Evolutionary conservation across 2,888 invertebrate species (phyloP).

Genomic region (Schrankia costaestrigalis): DNA sequence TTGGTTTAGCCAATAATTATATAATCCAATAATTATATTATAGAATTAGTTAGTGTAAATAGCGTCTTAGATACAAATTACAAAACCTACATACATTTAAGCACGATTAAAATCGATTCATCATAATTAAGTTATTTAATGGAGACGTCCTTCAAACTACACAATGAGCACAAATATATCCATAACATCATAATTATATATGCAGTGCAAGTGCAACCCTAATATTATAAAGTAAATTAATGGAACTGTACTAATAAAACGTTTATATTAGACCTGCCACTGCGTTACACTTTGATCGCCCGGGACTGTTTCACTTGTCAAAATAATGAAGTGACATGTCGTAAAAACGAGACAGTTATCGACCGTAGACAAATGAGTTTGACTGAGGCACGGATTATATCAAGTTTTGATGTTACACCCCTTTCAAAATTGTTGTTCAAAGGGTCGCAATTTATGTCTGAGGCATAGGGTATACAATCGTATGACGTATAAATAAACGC

Average conservation of each 20-base stretch:
- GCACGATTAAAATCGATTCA: too few species aligned
- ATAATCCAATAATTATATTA: too few species aligned
- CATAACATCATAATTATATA: too few species aligned
- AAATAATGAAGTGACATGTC: slow-evolving; percentile 60
- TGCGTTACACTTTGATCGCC: slow-evolving; percentile 32
- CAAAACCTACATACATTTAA: too few species aligned
- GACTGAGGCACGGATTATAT: slow-evolving; percentile 53
- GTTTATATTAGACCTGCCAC: slow-evolving; percentile 28
- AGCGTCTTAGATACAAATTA: too few species aligned
- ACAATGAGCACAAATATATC: too few species aligned
- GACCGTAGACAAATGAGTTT: slow-evolving; percentile 55
- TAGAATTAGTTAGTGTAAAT: too few species aligned
- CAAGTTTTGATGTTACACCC: slow-evolving; percentile 41
- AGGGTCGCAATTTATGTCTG: slow-evolving; percentile 28
- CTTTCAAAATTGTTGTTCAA: slow-evolving; percentile 25
- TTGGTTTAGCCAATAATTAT: too few species aligned
- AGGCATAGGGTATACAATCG: slow-evolving; percentile 31
- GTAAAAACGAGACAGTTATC: slow-evolving; percentile 53
- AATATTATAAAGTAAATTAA: slow-evolving; percentile 19
- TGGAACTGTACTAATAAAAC: slow-evolving; percentile 26
- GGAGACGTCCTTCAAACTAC: too few species aligned
- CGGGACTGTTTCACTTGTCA: slow-evolving; percentile 55
- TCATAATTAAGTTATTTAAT: too few species aligned
- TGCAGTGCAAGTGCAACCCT: too few species aligned
- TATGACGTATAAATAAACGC: slow-evolving; percentile 8